Evolutionary conservation across 1,140 invertebrate genomes (phyloP).

Genomic region (Coelopa frigida): DNA sequence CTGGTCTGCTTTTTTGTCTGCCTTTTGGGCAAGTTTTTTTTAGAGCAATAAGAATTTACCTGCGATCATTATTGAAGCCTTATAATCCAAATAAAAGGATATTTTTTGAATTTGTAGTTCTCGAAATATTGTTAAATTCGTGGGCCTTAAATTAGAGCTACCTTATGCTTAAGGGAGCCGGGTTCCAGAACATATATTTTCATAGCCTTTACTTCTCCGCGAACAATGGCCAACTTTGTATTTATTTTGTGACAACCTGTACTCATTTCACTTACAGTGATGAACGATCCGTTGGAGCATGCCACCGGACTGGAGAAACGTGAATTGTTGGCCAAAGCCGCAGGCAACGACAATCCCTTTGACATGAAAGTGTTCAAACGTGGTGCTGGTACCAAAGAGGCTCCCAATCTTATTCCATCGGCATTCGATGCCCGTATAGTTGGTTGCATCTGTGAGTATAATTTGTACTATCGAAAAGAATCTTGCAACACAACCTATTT

Average conservation of each 20-base stretch:
- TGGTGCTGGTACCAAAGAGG: conserved; percentile 71
- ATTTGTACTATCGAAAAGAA: not conserved
- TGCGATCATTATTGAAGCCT: not conserved
- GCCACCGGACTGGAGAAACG: conserved; percentile 88
- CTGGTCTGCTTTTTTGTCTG: no score
- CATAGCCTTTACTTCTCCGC: not conserved
- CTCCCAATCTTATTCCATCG: conserved; percentile 85
- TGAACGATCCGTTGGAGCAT: conserved; percentile 83
- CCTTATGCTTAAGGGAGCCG: not conserved
- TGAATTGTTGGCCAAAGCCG: conserved; percentile 73
- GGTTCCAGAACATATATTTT: conserved; percentile 6
- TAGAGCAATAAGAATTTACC: no score
- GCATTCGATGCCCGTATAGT: conserved; percentile 81
- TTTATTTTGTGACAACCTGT: not conserved
- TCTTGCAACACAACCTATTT: not conserved
- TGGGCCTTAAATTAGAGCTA: not conserved
- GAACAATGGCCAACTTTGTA: not conserved
- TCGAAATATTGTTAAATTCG: not conserved
- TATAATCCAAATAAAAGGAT: not conserved
- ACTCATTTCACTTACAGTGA: conserved; percentile 47
- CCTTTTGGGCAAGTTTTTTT: no score
- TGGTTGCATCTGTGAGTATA: conserved; percentile 80
- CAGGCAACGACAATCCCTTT: conserved; percentile 89
- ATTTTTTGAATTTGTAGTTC: not conserved
- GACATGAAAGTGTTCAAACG: conserved; percentile 74